Percentiles rank a stretch among this genome's conserved stretches.
Evolutionary conservation across 92 coral and sea anemone genomes (phyloP).

Genomic region (Anthopleura xanthogrammica): DNA sequence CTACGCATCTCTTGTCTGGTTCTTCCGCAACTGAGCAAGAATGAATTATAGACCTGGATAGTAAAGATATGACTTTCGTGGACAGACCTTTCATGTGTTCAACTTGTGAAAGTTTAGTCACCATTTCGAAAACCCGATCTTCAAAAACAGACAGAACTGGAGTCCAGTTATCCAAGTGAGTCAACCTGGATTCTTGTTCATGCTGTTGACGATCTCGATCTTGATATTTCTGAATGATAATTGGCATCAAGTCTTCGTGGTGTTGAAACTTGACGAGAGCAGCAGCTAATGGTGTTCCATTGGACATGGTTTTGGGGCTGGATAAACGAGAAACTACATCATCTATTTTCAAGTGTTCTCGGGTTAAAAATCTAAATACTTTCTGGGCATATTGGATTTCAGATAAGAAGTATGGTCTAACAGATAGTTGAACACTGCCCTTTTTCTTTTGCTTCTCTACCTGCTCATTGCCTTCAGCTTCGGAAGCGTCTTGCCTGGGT

Average conservation of each 20-base stretch:
- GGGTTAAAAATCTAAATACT: constrained; percentile 37
- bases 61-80: constrained; percentile 24
- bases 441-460: constrained; percentile 8
- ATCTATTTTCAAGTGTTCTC: constrained; percentile 19
- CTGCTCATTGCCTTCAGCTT: neutral
- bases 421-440: neutral
- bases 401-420: constrained; percentile 36
- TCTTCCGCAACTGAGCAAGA: constrained; percentile 25
- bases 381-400: constrained; percentile 51
- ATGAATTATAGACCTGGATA: constrained; percentile 31
- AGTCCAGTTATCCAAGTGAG: constrained; percentile 35
- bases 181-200: neutral
- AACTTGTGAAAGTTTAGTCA: constrained; percentile 22
- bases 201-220: constrained; percentile 24
- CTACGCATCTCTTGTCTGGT: constrained; percentile 40
- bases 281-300: constrained; percentile 50
- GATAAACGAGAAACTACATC: constrained; percentile 45
- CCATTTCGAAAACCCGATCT: constrained; percentile 47
- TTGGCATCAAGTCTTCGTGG: constrained; percentile 45
- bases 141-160: constrained; percentile 70
- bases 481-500: neutral
- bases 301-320: constrained; percentile 43
- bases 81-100: constrained; percentile 42
- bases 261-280: constrained; percentile 47
- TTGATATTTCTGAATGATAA: constrained; percentile 33